phyloP scores from a whole-genome alignment of 2,113 vertebrate genomes.

The Mastomys coucha region DNA sequence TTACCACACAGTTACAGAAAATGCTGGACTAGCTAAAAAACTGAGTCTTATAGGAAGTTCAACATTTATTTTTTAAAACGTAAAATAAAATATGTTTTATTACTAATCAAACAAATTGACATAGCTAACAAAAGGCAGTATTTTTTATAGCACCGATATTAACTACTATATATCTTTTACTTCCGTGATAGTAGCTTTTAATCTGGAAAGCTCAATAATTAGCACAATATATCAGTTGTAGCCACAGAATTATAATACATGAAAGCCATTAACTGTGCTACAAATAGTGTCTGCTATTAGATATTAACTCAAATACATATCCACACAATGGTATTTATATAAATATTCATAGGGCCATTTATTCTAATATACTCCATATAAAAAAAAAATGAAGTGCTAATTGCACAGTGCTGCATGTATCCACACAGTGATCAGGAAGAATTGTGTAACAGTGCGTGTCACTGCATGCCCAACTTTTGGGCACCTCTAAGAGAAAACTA shows the following conservation, averaged over 20 bases:
- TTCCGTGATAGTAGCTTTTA: neutral
- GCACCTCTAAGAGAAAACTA: neutral
- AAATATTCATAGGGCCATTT: neutral
- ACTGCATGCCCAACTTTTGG: neutral
- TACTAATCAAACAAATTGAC: neutral
- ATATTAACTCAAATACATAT: neutral
- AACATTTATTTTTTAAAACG: neutral
- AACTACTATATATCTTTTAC: neutral
- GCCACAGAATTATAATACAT: neutral
- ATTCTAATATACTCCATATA: neutral
- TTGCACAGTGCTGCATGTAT: neutral
- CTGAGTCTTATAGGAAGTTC: neutral
- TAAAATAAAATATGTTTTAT: neutral
- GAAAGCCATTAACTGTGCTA: neutral
- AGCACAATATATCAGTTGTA: neutral
- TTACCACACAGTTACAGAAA: neutral
- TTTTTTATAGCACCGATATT: neutral
- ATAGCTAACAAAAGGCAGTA: neutral
- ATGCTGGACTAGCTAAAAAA: neutral
- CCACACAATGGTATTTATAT: neutral
- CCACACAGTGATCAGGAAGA: neutral
- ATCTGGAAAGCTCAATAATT: neutral
- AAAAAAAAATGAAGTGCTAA: neutral
- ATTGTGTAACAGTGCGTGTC: neutral
- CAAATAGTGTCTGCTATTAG: neutral